Percentiles rank a stretch among this genome's conserved stretches.
phyloP scores from a whole-genome alignment of 2,888 invertebrate genomes.

The Bugulina stolonifera region DNA sequence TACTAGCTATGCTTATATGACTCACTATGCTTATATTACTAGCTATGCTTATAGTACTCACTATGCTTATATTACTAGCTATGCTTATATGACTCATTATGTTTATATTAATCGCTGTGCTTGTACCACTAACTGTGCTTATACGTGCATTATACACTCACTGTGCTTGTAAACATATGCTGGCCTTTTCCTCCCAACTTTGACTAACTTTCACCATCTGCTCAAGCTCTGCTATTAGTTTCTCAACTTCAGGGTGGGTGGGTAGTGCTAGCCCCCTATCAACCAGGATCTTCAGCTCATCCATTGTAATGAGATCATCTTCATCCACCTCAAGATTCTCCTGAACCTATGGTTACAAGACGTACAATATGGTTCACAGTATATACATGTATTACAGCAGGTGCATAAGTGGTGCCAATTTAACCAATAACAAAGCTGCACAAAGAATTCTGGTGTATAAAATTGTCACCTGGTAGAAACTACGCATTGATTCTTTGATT shows the following conservation, averaged over 20 bases:
- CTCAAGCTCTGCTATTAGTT: constrained; percentile 65
- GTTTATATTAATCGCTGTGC: too few species aligned
- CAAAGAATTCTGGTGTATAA: too few species aligned
- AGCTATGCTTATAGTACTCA: too few species aligned
- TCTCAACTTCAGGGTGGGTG: constrained; percentile 54
- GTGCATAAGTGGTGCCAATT: neutral
- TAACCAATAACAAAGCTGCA: too few species aligned
- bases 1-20: too few species aligned
- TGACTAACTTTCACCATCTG: constrained; percentile 62
- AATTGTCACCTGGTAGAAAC: too few species aligned
- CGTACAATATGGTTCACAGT: neutral
- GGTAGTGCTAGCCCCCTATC: neutral
- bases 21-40: too few species aligned
- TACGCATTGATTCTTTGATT: too few species aligned
- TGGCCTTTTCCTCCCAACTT: constrained; percentile 71
- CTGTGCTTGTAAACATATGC: constrained; percentile 61
- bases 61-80: too few species aligned
- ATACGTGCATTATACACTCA: constrained; percentile 37
- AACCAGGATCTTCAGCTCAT: neutral
- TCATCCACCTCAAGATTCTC: neutral
- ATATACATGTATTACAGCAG: neutral
- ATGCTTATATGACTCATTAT: too few species aligned
- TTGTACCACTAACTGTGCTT: too few species aligned
- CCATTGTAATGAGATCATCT: neutral
- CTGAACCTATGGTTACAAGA: neutral